These are phyloP conservation scores for Plotosus lineatus DNA, from an alignment of 2,113 vertebrate species.

Conservation along the genomic window DNA sequence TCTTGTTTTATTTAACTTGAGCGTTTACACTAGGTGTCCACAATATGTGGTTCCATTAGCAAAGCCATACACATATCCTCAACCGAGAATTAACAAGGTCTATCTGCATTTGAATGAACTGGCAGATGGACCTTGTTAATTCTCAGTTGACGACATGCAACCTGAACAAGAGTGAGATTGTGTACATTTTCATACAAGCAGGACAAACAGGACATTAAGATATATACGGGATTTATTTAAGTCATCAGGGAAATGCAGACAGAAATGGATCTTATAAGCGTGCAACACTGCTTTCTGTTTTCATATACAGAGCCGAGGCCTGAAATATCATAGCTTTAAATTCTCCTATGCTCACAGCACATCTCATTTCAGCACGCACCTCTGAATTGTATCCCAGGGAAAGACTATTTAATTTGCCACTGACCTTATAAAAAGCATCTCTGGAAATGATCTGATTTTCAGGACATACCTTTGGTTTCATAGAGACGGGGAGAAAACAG, in stretches of 20 bases:
- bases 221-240: slow-evolving; percentile 44
- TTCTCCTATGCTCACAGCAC: slow-evolving; percentile 33
- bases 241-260: slow-evolving; percentile 44
- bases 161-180: neutral
- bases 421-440: slow-evolving; percentile 32
- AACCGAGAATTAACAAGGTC: too few relatives aligned
- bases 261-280: slow-evolving; percentile 35
- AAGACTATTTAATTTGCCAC: slow-evolving; percentile 12
- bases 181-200: neutral
- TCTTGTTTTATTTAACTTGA: too few relatives aligned
- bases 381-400: slow-evolving; percentile 26
- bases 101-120: too few relatives aligned
- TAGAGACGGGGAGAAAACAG: slow-evolving; percentile 59
- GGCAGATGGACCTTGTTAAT: too few relatives aligned
- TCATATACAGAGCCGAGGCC: slow-evolving; percentile 36
- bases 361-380: slow-evolving; percentile 3
- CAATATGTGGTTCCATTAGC: too few relatives aligned
- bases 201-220: neutral
- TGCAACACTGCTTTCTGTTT: slow-evolving; percentile 38
- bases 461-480: slow-evolving; percentile 74
- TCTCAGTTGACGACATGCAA: too few relatives aligned
- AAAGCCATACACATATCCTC: too few relatives aligned
- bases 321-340: slow-evolving; percentile 31
- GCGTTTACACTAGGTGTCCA: too few relatives aligned
- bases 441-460: slow-evolving; percentile 43